phyloP scores from a whole-genome alignment of 2,113 vertebrate genomes.

The Colistium nudipinnis region DNA sequence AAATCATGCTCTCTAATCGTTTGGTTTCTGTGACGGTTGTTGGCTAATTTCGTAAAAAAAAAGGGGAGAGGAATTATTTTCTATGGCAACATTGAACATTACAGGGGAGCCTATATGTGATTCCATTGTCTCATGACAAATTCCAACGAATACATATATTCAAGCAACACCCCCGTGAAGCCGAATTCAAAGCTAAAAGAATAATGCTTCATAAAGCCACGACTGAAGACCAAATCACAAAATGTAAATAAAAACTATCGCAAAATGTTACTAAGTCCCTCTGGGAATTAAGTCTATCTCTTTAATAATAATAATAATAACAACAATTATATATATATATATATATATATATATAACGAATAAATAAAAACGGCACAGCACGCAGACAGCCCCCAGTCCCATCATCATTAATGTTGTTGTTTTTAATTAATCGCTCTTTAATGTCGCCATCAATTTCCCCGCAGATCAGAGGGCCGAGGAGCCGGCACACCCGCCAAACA shows the following conservation, averaged over 20 bases:
- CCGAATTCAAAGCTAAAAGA: neutral
- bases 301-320: neutral
- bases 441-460: conserved; percentile 73
- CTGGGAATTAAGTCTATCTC: neutral
- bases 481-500: conserved; percentile 73
- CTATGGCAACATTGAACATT: conserved; percentile 1
- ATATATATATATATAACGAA: too few relatives aligned
- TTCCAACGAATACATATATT: neutral
- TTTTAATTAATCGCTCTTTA: conserved; percentile 80
- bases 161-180: neutral
- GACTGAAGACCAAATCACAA: neutral
- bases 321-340: too few relatives aligned
- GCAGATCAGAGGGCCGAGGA: conserved; percentile 71
- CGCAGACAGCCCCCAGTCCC: conserved; percentile 4
- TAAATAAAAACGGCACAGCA: neutral
- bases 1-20: too few relatives aligned
- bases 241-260: conserved; percentile 23
- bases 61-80: neutral
- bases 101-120: neutral
- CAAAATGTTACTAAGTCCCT: neutral
- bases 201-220: conserved; percentile 4
- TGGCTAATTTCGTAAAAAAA: neutral
- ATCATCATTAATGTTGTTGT: conserved; percentile 60
- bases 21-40: too few relatives aligned
- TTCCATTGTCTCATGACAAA: neutral